Evolutionary conservation across 2,113 vertebrate genomes (phyloP), one percentile per base, ranked within the genome.

Genomic region (Bos javanicus): DNA sequence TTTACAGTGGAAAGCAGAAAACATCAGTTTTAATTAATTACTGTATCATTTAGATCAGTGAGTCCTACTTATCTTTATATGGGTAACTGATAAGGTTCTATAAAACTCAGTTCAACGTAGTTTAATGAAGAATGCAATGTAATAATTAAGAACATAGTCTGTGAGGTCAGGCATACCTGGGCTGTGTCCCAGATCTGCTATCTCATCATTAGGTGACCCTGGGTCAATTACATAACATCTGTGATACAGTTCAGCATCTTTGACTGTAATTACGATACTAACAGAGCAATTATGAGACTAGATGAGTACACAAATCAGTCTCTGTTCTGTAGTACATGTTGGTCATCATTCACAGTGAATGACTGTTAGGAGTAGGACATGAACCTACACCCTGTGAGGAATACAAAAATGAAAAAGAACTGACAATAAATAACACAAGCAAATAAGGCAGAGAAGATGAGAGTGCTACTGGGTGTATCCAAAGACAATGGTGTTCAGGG

Each of bases 1-100:
- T 90, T 80, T 87, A 16, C 57, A 85, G 19, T n/a, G 39, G 96
- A 85, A 93, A 92, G 57, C 52, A 83, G 23, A 94, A 95, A 83
- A 60, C 26, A 80, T 14, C 10, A 60, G 33, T 83, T 87, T 67
- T 74, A 48, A 64, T 67, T 80, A 48, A 64, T 56, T 83, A 83
- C 25, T 39, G 3, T 56, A 56, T 93, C 46, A 46, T 89, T 54
- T 80, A 96, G 46, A 76, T 36, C 19, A 87, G 87, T 56, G 39
- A 89, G 36, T 87, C 48, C n/a, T 57, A 87, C 28, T 71, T 83
- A 90, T 30, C 9, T 28, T 60, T 84, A 5, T 21, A 80, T n/a
- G 30, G 23, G 54, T 48, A 86, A 91, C 14, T 48, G 19, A 54
- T 30, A 91, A 33, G 21, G 8, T 43, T 96, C 90, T 36, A 21